These are phyloP conservation scores for Hapalemur alaotrensis DNA, from an alignment of 2,797 vertebrate species.

Conservation along the genomic window DNA sequence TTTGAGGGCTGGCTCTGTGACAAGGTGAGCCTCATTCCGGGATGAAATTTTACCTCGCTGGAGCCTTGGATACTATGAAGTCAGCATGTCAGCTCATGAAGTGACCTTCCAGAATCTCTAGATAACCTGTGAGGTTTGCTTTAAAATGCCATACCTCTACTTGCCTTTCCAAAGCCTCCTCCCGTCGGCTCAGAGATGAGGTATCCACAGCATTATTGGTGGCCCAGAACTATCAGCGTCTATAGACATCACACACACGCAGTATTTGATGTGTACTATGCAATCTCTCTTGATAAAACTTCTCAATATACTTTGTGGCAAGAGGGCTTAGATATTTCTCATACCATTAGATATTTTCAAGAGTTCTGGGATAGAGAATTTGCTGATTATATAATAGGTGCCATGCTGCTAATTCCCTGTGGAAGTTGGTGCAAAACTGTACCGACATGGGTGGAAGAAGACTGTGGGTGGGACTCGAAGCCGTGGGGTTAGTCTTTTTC, in stretches of 20 bases:
- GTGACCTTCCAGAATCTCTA: not conserved
- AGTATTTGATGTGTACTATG: not conserved
- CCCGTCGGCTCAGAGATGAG: not conserved
- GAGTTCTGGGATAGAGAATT: not conserved
- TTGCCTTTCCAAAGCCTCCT: not conserved
- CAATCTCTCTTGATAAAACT: not conserved
- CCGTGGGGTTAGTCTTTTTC: not conserved
- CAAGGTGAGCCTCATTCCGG: not conserved
- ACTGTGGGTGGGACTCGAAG: not conserved
- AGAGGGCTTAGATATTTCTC: not conserved
- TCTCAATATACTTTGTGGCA: not conserved
- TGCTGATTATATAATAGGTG: not conserved
- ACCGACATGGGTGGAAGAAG: not conserved
- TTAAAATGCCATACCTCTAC: not conserved
- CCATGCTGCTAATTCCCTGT: not conserved
- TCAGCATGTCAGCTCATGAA: not conserved
- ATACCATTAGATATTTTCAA: not conserved
- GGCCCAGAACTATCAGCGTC: not conserved
- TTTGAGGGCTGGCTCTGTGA: not conserved
- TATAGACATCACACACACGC: not conserved
- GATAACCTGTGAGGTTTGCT: not conserved
- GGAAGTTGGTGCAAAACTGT: not conserved
- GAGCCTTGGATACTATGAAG: not conserved
- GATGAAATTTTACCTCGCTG: not conserved
- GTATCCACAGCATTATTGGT: not conserved